phyloP scores from a whole-genome alignment of 2,888 invertebrate genomes.

The Limenitis camilla region DNA sequence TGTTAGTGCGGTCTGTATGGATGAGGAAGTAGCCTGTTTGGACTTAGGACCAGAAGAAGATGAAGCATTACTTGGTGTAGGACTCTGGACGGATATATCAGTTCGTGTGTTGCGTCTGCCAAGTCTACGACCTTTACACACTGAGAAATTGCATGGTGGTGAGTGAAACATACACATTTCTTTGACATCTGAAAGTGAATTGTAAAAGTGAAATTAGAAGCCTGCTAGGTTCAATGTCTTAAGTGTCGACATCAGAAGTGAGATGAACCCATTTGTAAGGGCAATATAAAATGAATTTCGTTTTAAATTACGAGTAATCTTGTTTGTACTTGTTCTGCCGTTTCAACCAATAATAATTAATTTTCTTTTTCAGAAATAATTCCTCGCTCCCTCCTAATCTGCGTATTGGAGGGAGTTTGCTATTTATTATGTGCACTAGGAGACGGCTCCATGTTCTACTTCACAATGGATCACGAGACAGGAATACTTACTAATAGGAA shows the following conservation, averaged over 20 bases:
- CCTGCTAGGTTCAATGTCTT: too few relatives aligned
- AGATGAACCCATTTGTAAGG: too few relatives aligned
- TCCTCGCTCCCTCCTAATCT: constrained; percentile 95
- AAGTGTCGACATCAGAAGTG: too few relatives aligned
- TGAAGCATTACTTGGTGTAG: constrained; percentile 89
- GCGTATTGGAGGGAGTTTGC: constrained; percentile 92
- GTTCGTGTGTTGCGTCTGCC: constrained; percentile 90
- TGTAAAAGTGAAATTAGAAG: too few relatives aligned
- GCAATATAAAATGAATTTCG: too few relatives aligned
- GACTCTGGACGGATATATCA: constrained; percentile 98
- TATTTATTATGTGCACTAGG: constrained; percentile 95
- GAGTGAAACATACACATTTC: constrained; percentile 5
- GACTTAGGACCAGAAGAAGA: constrained; percentile 87
- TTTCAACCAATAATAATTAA: too few relatives aligned
- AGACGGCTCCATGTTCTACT: constrained; percentile 98
- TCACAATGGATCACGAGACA: constrained; percentile 83
- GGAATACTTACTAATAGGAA: constrained; percentile 91
- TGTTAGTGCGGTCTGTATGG: constrained; percentile 76
- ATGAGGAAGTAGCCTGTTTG: constrained; percentile 96
- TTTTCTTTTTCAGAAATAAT: constrained; percentile 85
- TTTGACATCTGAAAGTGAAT: too few relatives aligned
- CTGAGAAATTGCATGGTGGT: constrained; percentile 92
- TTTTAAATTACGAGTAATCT: too few relatives aligned
- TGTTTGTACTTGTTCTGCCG: too few relatives aligned
- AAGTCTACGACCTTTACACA: constrained; percentile 84